A percentile compares a stretch with the other conserved stretches of the same genome.
Evolutionary conservation across 1,140 invertebrate species (phyloP).

Genomic region (Aradophagus sp.): DNA sequence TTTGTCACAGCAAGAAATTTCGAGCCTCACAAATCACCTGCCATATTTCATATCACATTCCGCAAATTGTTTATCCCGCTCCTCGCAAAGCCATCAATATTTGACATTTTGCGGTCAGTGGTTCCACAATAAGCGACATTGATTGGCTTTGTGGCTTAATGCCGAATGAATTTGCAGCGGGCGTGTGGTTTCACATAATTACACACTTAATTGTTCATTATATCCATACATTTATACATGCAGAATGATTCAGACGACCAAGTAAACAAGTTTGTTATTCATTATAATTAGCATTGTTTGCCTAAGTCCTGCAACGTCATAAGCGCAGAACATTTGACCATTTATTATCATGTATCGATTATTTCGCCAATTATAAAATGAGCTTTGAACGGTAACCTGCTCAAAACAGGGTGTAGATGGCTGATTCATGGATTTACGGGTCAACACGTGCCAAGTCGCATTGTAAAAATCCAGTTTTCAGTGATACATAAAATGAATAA

Average conservation of each 20-base stretch:
- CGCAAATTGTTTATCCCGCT: constrained; percentile 27
- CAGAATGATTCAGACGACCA: constrained; percentile 1
- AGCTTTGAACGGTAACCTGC: too few relatives aligned
- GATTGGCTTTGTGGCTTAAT: constrained; percentile 68
- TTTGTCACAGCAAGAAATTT: constrained; percentile 2
- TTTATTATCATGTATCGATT: too few relatives aligned
- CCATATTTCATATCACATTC: constrained; percentile 12
- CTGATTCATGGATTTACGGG: too few relatives aligned
- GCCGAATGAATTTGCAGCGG: constrained; percentile 64
- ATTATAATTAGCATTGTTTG: constrained; percentile 15
- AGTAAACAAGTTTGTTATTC: constrained; percentile 24
- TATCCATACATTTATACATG: constrained; percentile 45
- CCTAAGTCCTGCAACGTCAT: too few relatives aligned
- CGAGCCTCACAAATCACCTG: neutral
- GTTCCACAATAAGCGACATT: constrained; percentile 60
- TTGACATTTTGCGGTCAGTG: constrained; percentile 48
- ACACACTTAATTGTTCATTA: constrained; percentile 68
- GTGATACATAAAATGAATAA: too few relatives aligned
- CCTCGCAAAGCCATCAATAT: constrained; percentile 45
- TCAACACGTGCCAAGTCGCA: too few relatives aligned
- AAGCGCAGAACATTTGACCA: too few relatives aligned
- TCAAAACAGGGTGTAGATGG: too few relatives aligned
- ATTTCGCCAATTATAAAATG: too few relatives aligned
- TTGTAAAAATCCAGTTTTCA: too few relatives aligned
- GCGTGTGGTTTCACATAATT: constrained; percentile 67